A percentile compares a stretch with the other conserved stretches of the same genome.
Conservation (phyloP, 1,140 invertebrate species). For the Achroia grisella region DNA sequence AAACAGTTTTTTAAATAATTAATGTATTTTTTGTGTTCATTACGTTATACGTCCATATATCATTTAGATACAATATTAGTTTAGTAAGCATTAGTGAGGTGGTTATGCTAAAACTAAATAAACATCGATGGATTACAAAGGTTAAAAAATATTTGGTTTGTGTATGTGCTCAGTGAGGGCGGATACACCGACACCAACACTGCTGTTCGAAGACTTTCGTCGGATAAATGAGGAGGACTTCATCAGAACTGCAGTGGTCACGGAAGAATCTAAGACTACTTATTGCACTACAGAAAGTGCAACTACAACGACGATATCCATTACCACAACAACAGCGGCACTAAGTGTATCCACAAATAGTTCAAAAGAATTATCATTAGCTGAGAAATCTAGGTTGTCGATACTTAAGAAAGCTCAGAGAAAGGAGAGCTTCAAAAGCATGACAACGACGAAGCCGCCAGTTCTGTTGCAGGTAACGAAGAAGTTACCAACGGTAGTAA, state of each 20-base stretch:
- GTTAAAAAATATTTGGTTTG: conserved; percentile 28
- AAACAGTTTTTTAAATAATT: no score
- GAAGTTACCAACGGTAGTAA: conserved; percentile 37
- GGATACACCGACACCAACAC: conserved; percentile 6
- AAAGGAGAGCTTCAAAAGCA: conserved; percentile 28
- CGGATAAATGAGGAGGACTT: conserved; percentile 3
- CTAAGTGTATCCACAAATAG: not conserved
- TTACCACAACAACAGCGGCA: not conserved
- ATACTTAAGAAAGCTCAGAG: conserved; percentile 45
- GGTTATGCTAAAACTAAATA: no score
- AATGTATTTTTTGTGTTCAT: no score
- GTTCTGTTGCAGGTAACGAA: conserved; percentile 49
- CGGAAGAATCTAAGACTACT: not conserved
- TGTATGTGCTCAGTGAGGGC: conserved; percentile 47
- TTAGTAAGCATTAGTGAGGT: no score
- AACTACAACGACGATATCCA: not conserved
- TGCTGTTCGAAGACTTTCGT: conserved; percentile 14
- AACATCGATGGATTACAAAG: no score
- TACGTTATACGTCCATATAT: no score
- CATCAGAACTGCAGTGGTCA: no score
- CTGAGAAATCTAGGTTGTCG: conserved; percentile 50
- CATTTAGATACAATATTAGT: no score
- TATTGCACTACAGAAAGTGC: not conserved
- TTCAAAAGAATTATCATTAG: conserved; percentile 29
- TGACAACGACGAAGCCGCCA: conserved; percentile 41